Evolutionary conservation across 2,797 vertebrate genomes (phyloP).

Genomic region (Paramormyrops hopkinsi): DNA sequence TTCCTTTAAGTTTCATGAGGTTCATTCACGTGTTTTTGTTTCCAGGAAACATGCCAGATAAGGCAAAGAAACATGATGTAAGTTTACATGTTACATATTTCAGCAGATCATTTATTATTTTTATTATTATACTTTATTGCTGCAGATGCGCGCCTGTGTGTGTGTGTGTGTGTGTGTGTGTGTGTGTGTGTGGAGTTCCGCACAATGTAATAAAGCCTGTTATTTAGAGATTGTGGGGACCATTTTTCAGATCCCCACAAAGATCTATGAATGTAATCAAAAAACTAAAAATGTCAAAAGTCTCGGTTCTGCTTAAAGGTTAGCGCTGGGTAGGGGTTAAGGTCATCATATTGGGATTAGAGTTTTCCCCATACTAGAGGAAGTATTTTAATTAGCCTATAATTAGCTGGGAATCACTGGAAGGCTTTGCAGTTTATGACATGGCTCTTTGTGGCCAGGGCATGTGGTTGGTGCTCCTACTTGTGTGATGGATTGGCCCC

Average conservation of each 20-base stretch:
- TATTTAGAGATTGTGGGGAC: not conserved
- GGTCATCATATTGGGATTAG: not conserved
- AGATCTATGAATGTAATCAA: not conserved
- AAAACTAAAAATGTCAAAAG: not conserved
- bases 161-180: not conserved
- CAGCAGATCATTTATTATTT: not conserved
- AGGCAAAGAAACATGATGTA: conserved; percentile 53
- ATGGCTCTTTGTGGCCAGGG: not conserved
- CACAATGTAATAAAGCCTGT: not conserved
- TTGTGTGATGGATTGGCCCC: not conserved
- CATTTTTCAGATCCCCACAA: not conserved
- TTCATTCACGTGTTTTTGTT: conserved; percentile 14
- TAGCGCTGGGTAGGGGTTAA: not conserved
- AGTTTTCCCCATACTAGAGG: not conserved
- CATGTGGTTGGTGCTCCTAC: not conserved
- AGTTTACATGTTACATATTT: not conserved
- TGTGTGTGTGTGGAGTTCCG: not conserved
- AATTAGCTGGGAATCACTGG: not conserved
- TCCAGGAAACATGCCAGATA: conserved; percentile 51
- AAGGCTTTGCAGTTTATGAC: not conserved
- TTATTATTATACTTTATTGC: not conserved
- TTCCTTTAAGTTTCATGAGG: not conserved
- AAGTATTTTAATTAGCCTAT: not conserved
- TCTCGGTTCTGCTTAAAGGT: not conserved
- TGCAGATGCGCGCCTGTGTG: not conserved